Base-by-base conservation (phyloP, 1,140 invertebrate species). In the Ceratina japonica region DNA sequence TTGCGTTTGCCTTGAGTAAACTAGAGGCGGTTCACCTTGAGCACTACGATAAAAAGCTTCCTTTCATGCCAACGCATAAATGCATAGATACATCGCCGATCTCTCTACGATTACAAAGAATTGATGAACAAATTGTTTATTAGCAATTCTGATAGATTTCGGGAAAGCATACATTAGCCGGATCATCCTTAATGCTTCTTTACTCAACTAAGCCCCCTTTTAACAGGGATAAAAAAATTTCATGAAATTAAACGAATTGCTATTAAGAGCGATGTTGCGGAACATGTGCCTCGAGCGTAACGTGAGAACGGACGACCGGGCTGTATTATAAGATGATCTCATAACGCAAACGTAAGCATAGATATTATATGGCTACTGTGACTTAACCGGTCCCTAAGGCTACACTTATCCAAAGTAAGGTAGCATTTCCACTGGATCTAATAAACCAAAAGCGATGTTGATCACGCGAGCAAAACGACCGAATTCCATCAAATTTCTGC, bases 311-410 rank as follows among this genome's bases (percentile, higher is more conserved):
- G 58, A 59, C 68, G 56, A 51, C 59, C n/a, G 59, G 2, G 16
- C 22, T 27, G 27, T 64, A 64, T 51, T 59, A 63, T 75, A 63
- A 74, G 81, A 80, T 85, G 83, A 86, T 86, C 78, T 83, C 75
- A 86, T 81, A 86, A 83, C 68, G 78, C 84, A 68, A 81, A 86
- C 74, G 84, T 59, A 52, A 86, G 84, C 84, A 79, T 52, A 74
- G 68, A 86, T 75, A 85, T 76, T 76, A 76, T 76, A 86, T 70
- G 73, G 75, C 74, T 76, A 82, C 71, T 62, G 62, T 78, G 81
- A 83, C 58, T 86, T 81, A 83, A 83, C 75, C 65, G 37, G 56
- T 73, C 37, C 63, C 70, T 79, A 75, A 78, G 70, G 66, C 66
- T 82, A 65, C 75, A 51, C 75, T 68, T 63, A 77, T 27, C 27